These are phyloP conservation scores for Sorex fumeus DNA, from an alignment of 2,113 vertebrate species.

Conservation along the genomic window DNA sequence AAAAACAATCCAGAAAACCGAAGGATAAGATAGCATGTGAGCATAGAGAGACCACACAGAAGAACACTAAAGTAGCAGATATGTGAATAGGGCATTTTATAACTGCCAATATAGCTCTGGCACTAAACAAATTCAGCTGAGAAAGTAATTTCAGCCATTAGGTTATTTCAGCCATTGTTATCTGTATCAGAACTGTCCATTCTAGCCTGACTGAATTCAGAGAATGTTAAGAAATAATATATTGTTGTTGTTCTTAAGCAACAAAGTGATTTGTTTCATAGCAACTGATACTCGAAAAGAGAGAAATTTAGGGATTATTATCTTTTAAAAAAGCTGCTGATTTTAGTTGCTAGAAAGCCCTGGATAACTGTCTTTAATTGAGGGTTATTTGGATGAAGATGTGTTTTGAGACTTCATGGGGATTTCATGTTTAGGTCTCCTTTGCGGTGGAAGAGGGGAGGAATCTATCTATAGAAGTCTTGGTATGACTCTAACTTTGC, in stretches of 20 bases:
- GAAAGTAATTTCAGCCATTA: background rate
- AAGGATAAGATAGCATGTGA: background rate
- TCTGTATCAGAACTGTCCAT: background rate
- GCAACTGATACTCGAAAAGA: background rate
- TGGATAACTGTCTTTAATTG: background rate
- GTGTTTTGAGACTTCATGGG: background rate
- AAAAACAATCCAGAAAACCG: background rate
- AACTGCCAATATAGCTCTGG: background rate
- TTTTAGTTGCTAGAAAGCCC: background rate
- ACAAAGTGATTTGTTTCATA: background rate
- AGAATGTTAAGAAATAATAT: constrained; percentile 6
- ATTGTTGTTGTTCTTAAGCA: constrained; percentile 26
- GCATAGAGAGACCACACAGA: background rate
- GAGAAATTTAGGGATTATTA: background rate
- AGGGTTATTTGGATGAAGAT: background rate
- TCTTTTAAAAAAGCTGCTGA: constrained; percentile 9
- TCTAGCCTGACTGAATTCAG: background rate
- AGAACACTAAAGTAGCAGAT: background rate
- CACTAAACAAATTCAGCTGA: background rate
- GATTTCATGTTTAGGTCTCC: background rate
- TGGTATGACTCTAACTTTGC: constrained; percentile 41
- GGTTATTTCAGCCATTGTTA: background rate
- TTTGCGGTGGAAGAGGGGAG: background rate
- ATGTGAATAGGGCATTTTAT: background rate
- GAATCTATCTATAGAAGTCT: constrained; percentile 13